phyloP scores from a whole-genome alignment of 2,888 invertebrate species.

The Plemyria rubiginata region DNA sequence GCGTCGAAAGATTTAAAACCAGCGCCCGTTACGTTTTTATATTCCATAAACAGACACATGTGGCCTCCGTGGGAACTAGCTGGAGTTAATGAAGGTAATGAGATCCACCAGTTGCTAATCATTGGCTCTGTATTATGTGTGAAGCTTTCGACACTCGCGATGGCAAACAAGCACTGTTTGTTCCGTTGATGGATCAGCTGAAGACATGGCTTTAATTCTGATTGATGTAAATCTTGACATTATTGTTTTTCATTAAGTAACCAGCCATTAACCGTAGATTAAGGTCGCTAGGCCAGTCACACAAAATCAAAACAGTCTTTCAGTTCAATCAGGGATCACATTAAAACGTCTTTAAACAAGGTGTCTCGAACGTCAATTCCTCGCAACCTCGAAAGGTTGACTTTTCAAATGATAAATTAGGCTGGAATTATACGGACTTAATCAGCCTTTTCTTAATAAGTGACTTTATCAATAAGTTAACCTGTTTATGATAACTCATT shows the following conservation, averaged over 20 bases:
- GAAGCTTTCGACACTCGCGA: constrained; percentile 30
- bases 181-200: constrained; percentile 26
- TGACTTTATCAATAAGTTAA: constrained; percentile 9
- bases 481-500: constrained; percentile 8
- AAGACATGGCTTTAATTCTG: constrained; percentile 4
- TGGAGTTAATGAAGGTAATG: constrained; percentile 67
- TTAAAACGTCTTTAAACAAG: too few relatives aligned
- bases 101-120: constrained; percentile 72
- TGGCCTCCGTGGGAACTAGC: constrained; percentile 71
- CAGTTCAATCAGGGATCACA: too few relatives aligned
- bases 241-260: not conserved
- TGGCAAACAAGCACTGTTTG: constrained; percentile 36
- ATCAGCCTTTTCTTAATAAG: too few relatives aligned
- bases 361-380: too few relatives aligned
- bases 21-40: constrained; percentile 58
- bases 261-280: not conserved
- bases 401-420: not conserved
- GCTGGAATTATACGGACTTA: not conserved
- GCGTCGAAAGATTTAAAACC: constrained; percentile 68
- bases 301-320: too few relatives aligned
- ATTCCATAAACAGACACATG: constrained; percentile 69
- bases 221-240: constrained; percentile 13
- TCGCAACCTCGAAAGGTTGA: too few relatives aligned
- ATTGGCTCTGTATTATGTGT: constrained; percentile 44
- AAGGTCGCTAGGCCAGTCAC: too few relatives aligned